phyloP scores from a whole-genome alignment of 2,797 vertebrate genomes.

The Apogon hyalosoma region DNA sequence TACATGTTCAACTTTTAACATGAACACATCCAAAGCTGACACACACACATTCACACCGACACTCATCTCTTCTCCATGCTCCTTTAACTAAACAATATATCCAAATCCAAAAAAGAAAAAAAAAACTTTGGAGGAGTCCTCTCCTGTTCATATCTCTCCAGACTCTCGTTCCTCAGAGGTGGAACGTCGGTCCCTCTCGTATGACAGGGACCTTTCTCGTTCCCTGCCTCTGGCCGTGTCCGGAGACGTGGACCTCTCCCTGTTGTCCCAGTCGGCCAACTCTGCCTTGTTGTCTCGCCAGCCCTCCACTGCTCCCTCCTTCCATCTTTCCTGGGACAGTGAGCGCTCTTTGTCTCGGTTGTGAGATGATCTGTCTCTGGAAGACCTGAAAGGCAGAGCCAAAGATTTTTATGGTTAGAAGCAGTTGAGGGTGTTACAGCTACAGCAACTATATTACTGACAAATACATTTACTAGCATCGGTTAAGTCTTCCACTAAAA shows the following conservation, averaged over 20 bases:
- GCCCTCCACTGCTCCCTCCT: constrained; percentile 64
- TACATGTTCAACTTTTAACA: constrained; percentile 57
- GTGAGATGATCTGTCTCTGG: constrained; percentile 77
- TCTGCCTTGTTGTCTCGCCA: constrained; percentile 62
- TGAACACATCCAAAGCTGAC: constrained; percentile 53
- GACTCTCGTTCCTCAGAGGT: constrained; percentile 87
- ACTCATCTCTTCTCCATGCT: constrained; percentile 43
- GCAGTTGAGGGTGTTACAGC: too few relatives aligned
- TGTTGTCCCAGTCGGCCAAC: constrained; percentile 66
- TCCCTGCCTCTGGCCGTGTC: constrained; percentile 72
- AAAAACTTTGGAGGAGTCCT: constrained; percentile 41
- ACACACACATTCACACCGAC: constrained; percentile 40
- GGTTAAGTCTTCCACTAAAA: too few relatives aligned
- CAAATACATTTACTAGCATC: too few relatives aligned
- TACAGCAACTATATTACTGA: too few relatives aligned
- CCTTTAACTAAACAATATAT: constrained; percentile 58
- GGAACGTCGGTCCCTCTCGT: constrained; percentile 82
- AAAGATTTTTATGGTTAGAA: neutral
- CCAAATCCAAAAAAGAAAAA: constrained; percentile 38
- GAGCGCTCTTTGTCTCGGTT: constrained; percentile 75
- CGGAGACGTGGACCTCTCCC: constrained; percentile 70
- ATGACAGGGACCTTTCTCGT: constrained; percentile 81
- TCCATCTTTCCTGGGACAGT: constrained; percentile 70
- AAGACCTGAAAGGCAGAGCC: constrained; percentile 63
- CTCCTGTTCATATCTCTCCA: constrained; percentile 64